Base-by-base conservation (phyloP, 1,140 invertebrate species). In the Sogatella furcifera region DNA sequence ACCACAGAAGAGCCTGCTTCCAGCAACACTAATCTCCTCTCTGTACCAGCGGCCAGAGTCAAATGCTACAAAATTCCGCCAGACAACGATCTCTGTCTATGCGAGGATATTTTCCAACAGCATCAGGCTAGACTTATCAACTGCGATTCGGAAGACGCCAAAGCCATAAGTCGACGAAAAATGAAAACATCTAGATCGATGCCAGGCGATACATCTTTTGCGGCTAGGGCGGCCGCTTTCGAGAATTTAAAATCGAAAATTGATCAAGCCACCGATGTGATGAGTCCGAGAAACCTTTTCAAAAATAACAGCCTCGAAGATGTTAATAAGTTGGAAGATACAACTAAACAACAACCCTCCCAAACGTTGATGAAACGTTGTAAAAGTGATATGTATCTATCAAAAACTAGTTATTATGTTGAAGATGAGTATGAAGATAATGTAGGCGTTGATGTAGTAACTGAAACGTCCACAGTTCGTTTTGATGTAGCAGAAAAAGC, bases 71-170 rank as follows among this genome's bases (percentile, higher is more conserved):
- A 68, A 59, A 62, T 62, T 42, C 62, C 62, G 2, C 59, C 63
- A n/a, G 56, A 55, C 11, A 64, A 62, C 53, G 62, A 67, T 31
- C 44, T 65, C 24, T 63, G 64, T 55, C 53, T 68, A 2, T 63
- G 62, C 41, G 68, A 69, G 55, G 66, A 69, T 53, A 64, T 69
- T 17, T 66, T 69, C 52, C 68, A 69, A 63, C 60, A 69, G 55
- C 67, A 69, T 41, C 68, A 69, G 55, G 67, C 68, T 6, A 62
- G 63, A 24, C 52, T 69, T 11, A 57, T 69, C 19, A 65, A 69
- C 52, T 68, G 67, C 52, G 68, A 69, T 55, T 60, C 61, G 10
- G 68, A 69, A 55, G 68, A 69, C 58, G 68, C 68, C 10, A 63
- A 46, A 4, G 65, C 65, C 1, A 61, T 66, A 17, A 62, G 13